A percentile compares a stretch with the other conserved stretches of the same genome.
phyloP scores from a whole-genome alignment of 2,113 vertebrate species.

The Shinisaurus crocodilurus region DNA sequence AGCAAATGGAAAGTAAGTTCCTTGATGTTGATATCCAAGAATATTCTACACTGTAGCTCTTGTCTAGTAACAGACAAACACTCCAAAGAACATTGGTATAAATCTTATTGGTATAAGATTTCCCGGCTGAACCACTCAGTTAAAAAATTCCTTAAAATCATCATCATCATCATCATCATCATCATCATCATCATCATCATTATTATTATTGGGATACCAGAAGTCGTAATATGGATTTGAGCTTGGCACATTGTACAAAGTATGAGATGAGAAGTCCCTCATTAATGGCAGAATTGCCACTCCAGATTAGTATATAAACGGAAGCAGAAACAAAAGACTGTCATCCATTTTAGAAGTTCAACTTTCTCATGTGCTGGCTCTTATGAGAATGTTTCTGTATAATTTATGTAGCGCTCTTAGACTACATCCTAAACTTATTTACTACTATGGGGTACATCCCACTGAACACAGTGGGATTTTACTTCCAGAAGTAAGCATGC shows the following conservation, averaged over 20 bases:
- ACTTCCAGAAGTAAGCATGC: not conserved
- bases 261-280: not conserved
- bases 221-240: not conserved
- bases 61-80: not conserved
- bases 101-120: not conserved
- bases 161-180: too few species aligned
- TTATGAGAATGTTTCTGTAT: not conserved
- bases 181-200: too few species aligned
- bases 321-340: not conserved
- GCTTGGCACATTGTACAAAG: not conserved
- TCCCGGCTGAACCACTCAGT: not conserved
- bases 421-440: not conserved
- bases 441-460: not conserved
- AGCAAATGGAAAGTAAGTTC: conserved; percentile 92
- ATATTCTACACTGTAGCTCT: not conserved
- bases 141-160: not conserved
- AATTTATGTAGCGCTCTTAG: not conserved
- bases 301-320: not conserved
- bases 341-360: not conserved
- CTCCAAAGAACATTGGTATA: not conserved
- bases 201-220: rapidly evolving
- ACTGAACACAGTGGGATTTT: not conserved
- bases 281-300: not conserved
- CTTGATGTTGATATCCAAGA: conserved; percentile 1
- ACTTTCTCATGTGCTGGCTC: not conserved